Conservation (phyloP, 35 echinoderm and acorn worm genomes). For the Diadema setosum region DNA sequence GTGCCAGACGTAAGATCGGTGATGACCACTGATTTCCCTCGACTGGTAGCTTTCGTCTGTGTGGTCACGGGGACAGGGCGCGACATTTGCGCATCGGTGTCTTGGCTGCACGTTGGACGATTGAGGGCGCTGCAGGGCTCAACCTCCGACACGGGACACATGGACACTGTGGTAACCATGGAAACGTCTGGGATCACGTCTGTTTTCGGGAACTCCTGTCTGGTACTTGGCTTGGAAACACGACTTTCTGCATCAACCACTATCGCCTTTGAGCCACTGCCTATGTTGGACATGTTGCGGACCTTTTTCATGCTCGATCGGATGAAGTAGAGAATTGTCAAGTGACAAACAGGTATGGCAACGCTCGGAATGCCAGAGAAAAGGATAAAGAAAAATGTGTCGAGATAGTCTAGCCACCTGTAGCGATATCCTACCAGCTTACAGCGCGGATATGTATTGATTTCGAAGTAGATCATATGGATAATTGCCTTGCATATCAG, state of each 20-base stretch:
- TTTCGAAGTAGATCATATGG: background rate
- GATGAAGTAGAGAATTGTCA: no score
- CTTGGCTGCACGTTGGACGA: background rate
- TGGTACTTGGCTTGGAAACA: no score
- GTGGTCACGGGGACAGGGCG: no score
- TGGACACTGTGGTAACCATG: background rate
- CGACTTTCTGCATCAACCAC: no score
- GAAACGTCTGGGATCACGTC: background rate
- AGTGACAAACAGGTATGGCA: background rate
- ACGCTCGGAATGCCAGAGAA: background rate
- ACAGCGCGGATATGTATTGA: background rate
- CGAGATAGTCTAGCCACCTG: background rate
- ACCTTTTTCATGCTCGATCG: no score
- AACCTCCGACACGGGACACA: background rate
- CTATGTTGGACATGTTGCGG: no score
- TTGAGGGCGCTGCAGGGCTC: background rate
- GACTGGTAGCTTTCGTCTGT: no score
- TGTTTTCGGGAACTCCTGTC: no score
- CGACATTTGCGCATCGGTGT: no score
- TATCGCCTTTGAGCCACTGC: no score
- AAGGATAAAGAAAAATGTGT: background rate
- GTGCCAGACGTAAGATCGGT: no score
- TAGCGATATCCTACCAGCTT: background rate
- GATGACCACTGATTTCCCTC: no score
- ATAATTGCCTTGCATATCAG: background rate